These are phyloP conservation scores for Mnemiopsis leidyi DNA, from an alignment of 37 sponge, comb jelly and placozoan genomes.

Conservation along the genomic window DNA sequence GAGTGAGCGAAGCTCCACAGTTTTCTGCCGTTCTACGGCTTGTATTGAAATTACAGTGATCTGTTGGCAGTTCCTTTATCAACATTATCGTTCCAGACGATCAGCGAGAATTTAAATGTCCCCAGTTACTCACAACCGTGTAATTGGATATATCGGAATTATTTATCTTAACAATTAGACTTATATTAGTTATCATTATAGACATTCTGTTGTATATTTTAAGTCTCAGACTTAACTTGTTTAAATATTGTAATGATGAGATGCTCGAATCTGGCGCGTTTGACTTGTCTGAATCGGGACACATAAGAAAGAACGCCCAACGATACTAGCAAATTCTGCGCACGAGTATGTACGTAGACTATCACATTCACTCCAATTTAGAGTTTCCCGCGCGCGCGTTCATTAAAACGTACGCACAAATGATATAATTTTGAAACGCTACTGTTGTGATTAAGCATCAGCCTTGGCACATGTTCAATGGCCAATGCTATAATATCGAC, in stretches of 20 bases:
- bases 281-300: not conserved
- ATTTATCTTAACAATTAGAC: not conserved
- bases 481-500: too few relatives aligned
- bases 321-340: not conserved
- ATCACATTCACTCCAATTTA: not conserved
- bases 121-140: not conserved
- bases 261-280: not conserved
- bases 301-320: not conserved
- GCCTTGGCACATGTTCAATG: not conserved
- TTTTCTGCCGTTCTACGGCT: not conserved
- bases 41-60: not conserved
- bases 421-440: too few relatives aligned
- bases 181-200: not conserved
- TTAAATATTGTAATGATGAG: not conserved
- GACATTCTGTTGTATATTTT: not conserved
- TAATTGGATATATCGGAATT: not conserved
- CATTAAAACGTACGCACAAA: too few relatives aligned
- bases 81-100: not conserved
- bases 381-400: conserved; percentile 19
- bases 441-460: not conserved
- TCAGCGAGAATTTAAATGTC: not conserved
- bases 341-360: not conserved
- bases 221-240: conserved; percentile 26
- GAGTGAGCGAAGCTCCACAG: not conserved
- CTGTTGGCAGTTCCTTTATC: not conserved